Evolutionary conservation across 2,113 vertebrate genomes (phyloP).

Genomic region (Verasper variegatus): DNA sequence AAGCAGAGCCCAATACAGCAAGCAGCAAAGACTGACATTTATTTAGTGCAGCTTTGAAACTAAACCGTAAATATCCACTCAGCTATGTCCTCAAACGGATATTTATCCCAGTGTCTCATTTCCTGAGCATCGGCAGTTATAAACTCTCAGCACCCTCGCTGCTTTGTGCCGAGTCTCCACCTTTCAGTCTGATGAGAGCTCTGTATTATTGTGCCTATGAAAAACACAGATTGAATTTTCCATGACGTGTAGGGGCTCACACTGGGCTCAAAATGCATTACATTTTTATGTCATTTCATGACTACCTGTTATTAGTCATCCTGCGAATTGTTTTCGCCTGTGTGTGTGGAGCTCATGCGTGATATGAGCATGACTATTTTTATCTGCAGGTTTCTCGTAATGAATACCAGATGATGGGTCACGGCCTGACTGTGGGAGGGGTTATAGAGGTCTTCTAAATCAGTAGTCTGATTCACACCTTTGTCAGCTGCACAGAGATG

Average conservation of each 20-base stretch:
- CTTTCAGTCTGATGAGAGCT: slow-evolving; percentile 6
- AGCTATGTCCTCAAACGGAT: neutral
- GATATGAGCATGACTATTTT: slow-evolving; percentile 48
- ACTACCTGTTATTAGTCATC: slow-evolving; percentile 40
- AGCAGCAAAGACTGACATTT: neutral
- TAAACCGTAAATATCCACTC: neutral
- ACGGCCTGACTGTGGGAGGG: neutral
- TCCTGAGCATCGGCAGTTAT: slow-evolving; percentile 16
- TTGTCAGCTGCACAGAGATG: neutral
- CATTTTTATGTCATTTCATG: neutral
- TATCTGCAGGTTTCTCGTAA: slow-evolving; percentile 50
- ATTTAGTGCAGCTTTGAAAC: slow-evolving; percentile 5
- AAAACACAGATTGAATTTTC: slow-evolving; percentile 29
- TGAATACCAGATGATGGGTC: slow-evolving; percentile 41
- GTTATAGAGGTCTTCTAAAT: slow-evolving; percentile 49
- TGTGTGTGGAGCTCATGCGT: slow-evolving; percentile 22
- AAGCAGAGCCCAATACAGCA: neutral
- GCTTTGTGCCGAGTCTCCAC: slow-evolving; percentile 9
- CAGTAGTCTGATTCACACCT: neutral
- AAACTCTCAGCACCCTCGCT: neutral
- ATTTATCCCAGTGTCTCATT: slow-evolving; percentile 44
- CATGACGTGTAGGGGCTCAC: neutral
- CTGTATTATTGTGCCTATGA: slow-evolving; percentile 4
- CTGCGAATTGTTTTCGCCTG: slow-evolving; percentile 20
- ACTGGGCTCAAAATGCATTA: neutral